Evolutionary conservation across 2,797 vertebrate species (phyloP), one percentile per base, ranked within the genome.

Genomic region (Mionectes olivaceus): DNA sequence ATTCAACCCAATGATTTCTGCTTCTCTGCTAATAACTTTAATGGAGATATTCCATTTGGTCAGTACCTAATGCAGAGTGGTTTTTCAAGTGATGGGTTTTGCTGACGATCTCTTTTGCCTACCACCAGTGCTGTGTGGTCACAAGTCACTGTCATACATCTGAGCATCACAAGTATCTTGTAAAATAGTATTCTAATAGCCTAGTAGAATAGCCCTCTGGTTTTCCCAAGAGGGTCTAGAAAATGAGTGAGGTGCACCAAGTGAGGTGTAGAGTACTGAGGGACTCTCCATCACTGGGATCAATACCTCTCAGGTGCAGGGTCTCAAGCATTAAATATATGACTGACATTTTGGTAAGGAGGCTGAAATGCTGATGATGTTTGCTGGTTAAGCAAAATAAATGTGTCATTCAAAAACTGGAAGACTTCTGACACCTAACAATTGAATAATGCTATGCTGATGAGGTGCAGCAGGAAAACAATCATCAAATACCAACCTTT

Each of bases 301-400:
- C 55, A 30, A 43, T 52, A 76, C 5, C 16, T 46, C 28, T 63
- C 4, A 3, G 35, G 23, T 25, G 69, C 5, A 0, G 0, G 39
- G 32, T 84, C 44, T 53, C 35, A 88, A 83, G 47, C 7, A 37
- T 35, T 88, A 84, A 87, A 85, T 8, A 5, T 46, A 7, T 33
- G 39, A 73, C 69, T 70, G 83, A 85, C n/a, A 43, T 83, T 77
- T 79, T 68, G 61, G 33, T 89, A 86, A 92, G 84, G 81, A 95
- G 49, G 18, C 32, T 87, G 74, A 90, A 92, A 83, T 81, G 35
- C 18, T 65, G 50, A 21, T 77, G 53, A 61, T 44, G 24, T 49
- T 73, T 69, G 43, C 13, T 71, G n/a, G 50, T 93, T 19, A 44
- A 76, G 61, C 35, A 56, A 96, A 96, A 86, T 69, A 84, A 80